Evolutionary conservation across 2,113 vertebrate genomes (phyloP).

Genomic region (Eurystomus gularis): DNA sequence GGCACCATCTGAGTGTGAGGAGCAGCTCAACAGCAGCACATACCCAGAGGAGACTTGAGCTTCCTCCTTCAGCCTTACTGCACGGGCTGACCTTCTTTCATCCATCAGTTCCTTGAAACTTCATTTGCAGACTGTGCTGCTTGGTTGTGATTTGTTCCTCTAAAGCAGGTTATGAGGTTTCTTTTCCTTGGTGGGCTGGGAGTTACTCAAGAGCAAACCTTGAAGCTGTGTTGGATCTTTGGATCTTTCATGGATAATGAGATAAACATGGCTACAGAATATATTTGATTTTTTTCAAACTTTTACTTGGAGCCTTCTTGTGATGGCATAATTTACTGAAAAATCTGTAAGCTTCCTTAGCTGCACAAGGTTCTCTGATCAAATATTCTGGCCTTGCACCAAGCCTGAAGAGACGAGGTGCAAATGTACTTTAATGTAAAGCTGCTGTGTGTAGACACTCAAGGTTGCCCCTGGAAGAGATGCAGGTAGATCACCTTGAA

Average conservation of each 20-base stretch:
- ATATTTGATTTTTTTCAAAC: neutral
- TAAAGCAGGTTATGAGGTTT: neutral
- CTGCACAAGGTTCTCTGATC: neutral
- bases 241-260: neutral
- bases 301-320: neutral
- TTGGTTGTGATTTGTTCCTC: neutral
- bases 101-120: neutral
- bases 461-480: neutral
- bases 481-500: neutral
- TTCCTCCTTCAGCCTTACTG: neutral
- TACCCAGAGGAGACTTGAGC: neutral
- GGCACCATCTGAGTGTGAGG: neutral
- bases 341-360: neutral
- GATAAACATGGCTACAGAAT: neutral
- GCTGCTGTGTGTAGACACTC: neutral
- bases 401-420: neutral
- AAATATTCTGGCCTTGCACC: neutral
- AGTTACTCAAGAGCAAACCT: neutral
- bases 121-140: accelerated
- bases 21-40: neutral
- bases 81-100: neutral
- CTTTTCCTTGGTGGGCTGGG: neutral
- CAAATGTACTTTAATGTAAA: neutral
- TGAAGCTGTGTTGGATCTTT: neutral
- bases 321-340: neutral